These are phyloP conservation scores for Glaucopsyche alexis DNA, from an alignment of 2,888 invertebrate genomes.

Conservation along the genomic window DNA sequence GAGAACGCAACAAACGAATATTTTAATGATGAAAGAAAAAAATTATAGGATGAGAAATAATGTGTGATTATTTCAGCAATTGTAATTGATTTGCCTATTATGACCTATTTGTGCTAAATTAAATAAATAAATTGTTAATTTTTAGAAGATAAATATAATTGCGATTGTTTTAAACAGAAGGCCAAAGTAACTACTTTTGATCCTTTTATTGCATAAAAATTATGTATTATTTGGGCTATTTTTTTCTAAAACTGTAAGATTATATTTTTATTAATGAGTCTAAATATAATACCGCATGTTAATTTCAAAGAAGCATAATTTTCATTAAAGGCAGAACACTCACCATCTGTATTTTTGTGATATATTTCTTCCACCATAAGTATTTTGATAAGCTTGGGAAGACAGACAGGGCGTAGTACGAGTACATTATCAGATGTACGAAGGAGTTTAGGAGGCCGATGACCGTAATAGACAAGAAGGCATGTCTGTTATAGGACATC, in stretches of 20 bases:
- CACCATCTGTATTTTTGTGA: constrained; percentile 88
- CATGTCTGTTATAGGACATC: constrained; percentile 82
- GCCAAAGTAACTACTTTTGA: too few relatives aligned
- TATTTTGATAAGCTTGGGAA: constrained; percentile 84
- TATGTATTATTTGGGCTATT: too few relatives aligned
- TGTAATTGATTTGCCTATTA: neutral
- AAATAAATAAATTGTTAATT: neutral
- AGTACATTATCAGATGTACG: constrained; percentile 89
- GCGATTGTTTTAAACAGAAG: neutral
- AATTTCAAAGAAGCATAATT: too few relatives aligned
- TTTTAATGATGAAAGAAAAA: neutral
- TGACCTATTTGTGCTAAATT: neutral
- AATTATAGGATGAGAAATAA: too few relatives aligned
- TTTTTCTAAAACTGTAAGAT: too few relatives aligned
- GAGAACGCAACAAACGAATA: neutral
- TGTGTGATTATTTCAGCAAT: too few relatives aligned
- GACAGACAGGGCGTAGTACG: constrained; percentile 86
- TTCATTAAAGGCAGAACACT: constrained; percentile 42
- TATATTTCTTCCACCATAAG: constrained; percentile 91
- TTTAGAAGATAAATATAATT: neutral
- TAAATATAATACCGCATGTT: too few relatives aligned
- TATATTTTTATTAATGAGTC: too few relatives aligned
- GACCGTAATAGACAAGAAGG: constrained; percentile 82
- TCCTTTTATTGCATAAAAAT: too few relatives aligned
- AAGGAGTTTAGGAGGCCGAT: constrained; percentile 84